Conservation (phyloP, 2,888 invertebrate genomes). For the Drosophila tripunctata region DNA sequence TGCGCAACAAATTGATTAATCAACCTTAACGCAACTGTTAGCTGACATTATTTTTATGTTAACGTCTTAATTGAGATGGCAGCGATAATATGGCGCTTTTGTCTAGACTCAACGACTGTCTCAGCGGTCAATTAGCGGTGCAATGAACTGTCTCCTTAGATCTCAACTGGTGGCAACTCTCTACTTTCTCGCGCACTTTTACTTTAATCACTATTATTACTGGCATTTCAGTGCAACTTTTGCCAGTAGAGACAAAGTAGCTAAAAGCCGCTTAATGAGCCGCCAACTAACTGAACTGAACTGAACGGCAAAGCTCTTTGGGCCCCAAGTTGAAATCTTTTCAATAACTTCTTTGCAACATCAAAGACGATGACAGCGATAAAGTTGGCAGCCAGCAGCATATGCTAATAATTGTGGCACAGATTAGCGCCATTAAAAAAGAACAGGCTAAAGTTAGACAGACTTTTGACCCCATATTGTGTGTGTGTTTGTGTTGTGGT, state of each 20-base stretch:
- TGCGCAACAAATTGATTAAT: constrained; percentile 20
- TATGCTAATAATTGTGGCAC: constrained; percentile 53
- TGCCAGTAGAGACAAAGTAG: constrained; percentile 37
- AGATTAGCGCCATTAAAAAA: constrained; percentile 47
- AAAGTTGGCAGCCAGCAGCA: constrained; percentile 46
- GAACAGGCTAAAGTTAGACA: constrained; percentile 18
- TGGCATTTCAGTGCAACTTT: constrained; percentile 49
- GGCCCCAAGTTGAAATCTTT: constrained; percentile 29
- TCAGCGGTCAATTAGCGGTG: constrained; percentile 60
- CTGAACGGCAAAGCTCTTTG: background rate
- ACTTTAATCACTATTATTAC: constrained; percentile 62
- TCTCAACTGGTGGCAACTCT: background rate
- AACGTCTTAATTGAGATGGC: constrained; percentile 37
- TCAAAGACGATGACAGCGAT: constrained; percentile 54
- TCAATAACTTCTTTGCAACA: constrained; percentile 55
- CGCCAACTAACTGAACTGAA: constrained; percentile 33
- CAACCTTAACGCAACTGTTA: constrained; percentile 8
- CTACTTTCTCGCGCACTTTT: constrained; percentile 12
- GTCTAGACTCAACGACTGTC: constrained; percentile 44
- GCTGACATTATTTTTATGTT: constrained; percentile 30
- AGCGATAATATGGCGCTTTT: constrained; percentile 35
- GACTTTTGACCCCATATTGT: constrained; percentile 10
- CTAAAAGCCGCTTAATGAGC: constrained; percentile 59
- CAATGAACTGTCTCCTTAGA: constrained; percentile 60
- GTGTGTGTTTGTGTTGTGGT: too few relatives aligned